Evolutionary conservation across 2,797 vertebrate species (phyloP).

Genomic region (Lithobates sylvaticus): DNA sequence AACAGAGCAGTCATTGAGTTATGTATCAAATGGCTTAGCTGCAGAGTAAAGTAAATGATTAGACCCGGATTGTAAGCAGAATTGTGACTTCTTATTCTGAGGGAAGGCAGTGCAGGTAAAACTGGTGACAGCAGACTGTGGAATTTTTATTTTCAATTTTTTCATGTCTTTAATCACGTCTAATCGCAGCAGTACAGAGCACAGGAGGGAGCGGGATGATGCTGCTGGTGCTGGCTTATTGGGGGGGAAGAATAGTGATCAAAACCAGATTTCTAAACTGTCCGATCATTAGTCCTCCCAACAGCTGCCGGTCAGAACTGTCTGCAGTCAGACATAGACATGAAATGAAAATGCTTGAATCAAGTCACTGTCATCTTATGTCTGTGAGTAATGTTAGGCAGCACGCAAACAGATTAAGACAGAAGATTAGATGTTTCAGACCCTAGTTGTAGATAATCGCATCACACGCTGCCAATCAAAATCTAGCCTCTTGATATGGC

Average conservation of each 20-base stretch:
- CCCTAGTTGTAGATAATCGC: background rate
- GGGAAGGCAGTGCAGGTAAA: background rate
- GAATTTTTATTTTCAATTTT: conserved; percentile 8
- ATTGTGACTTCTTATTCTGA: conserved; percentile 11
- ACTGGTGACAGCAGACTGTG: conserved; percentile 5
- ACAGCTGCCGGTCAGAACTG: background rate
- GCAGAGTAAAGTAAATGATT: conserved; percentile 26
- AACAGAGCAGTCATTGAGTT: conserved; percentile 21
- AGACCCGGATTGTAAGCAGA: conserved; percentile 32
- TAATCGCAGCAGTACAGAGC: background rate
- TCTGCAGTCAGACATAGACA: background rate
- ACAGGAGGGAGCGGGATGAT: background rate
- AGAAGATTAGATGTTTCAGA: background rate
- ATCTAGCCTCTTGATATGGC: background rate
- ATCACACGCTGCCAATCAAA: background rate
- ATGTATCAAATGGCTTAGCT: conserved; percentile 16
- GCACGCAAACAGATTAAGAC: background rate
- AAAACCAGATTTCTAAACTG: background rate
- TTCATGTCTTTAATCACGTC: background rate
- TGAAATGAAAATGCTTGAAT: background rate
- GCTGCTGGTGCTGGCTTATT: background rate
- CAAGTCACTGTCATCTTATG: background rate
- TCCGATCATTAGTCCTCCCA: background rate
- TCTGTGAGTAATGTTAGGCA: background rate
- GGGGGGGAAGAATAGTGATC: background rate